Evolutionary conservation across 2,113 vertebrate species (phyloP).

Genomic region (Ciconia maguari): DNA sequence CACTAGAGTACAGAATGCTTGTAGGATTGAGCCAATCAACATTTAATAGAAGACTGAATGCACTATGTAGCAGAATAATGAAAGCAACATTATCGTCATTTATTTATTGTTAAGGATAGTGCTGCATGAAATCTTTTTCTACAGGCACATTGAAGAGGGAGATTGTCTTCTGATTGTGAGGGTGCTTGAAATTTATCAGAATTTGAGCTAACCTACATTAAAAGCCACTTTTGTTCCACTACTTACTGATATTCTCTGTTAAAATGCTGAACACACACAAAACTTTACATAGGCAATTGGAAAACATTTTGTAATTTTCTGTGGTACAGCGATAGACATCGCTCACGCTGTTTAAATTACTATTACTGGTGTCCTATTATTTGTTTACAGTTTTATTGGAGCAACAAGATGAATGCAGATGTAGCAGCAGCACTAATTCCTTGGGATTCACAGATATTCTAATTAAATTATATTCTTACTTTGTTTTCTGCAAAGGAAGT

Average conservation of each 20-base stretch:
- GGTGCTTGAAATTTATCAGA: background rate
- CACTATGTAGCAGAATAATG: background rate
- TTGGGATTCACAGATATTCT: background rate
- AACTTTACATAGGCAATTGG: background rate
- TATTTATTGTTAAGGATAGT: background rate
- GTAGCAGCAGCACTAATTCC: conserved; percentile 5
- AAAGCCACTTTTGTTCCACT: background rate
- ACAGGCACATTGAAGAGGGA: background rate
- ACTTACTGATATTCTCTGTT: background rate
- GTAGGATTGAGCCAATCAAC: background rate
- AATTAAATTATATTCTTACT: conserved; percentile 7
- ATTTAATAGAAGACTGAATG: background rate
- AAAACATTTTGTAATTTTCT: conserved; percentile 9
- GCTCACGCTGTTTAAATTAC: conserved; percentile 27
- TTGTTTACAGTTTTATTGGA: conserved; percentile 7
- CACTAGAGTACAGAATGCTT: background rate
- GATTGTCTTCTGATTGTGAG: background rate
- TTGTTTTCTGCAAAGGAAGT: background rate
- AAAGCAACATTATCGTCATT: background rate
- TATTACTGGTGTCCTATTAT: background rate
- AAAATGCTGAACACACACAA: background rate
- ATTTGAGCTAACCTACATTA: background rate
- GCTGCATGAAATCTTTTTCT: background rate
- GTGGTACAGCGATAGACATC: background rate
- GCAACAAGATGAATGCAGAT: conserved; percentile 15